phyloP scores from a whole-genome alignment of 2,888 invertebrate genomes.

The Melitaea athalia region DNA sequence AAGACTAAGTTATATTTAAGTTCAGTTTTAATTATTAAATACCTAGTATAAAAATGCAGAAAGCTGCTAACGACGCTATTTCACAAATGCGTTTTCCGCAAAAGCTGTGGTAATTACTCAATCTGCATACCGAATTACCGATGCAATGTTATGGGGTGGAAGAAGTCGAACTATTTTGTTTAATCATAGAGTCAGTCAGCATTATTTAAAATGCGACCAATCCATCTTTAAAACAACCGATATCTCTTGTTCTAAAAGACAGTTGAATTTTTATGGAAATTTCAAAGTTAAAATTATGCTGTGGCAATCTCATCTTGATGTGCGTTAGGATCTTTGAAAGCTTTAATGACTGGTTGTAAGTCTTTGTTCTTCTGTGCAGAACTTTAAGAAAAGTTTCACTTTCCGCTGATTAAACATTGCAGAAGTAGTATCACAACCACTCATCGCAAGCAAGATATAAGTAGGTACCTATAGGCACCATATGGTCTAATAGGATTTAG shows the following conservation, averaged over 20 bases:
- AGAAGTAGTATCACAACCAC: too few species aligned
- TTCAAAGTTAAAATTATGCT: too few species aligned
- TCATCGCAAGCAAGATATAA: too few species aligned
- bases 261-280: slow-evolving; percentile 84
- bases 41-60: slow-evolving; percentile 61
- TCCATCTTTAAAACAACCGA: slow-evolving; percentile 84
- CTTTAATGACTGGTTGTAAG: too few species aligned
- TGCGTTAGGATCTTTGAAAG: too few species aligned
- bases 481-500: too few species aligned
- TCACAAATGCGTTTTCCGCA: slow-evolving; percentile 84
- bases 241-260: slow-evolving; percentile 84
- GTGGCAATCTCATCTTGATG: too few species aligned
- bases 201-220: slow-evolving; percentile 77
- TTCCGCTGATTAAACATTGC: too few species aligned
- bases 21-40: neutral
- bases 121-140: slow-evolving; percentile 80
- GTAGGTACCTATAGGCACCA: too few species aligned
- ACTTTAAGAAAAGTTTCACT: too few species aligned
- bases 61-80: slow-evolving; percentile 69
- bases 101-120: slow-evolving; percentile 85
- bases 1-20: too few species aligned
- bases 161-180: slow-evolving; percentile 83
- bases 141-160: slow-evolving; percentile 84
- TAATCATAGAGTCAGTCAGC: slow-evolving; percentile 81
- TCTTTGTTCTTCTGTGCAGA: too few species aligned